phyloP scores from a whole-genome alignment of 1,140 invertebrate species.

The Camponotus floridanus region DNA sequence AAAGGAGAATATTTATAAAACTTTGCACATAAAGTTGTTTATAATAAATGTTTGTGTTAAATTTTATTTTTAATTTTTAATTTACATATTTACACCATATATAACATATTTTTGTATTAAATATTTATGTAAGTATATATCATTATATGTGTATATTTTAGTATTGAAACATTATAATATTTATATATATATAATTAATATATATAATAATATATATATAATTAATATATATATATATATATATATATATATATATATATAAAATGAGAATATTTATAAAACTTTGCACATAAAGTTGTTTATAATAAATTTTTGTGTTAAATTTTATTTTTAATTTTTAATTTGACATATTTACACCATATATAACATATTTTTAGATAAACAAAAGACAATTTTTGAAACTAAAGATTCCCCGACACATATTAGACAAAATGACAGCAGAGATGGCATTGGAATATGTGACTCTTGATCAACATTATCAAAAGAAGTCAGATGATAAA shows the following conservation, averaged over 20 bases:
- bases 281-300: neutral
- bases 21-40: neutral
- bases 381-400: conserved; percentile 86
- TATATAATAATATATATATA: no score
- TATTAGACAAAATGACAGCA: conserved; percentile 86
- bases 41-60: neutral
- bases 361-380: conserved; percentile 79
- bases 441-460: conserved; percentile 87
- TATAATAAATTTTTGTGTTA: neutral
- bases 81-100: no score
- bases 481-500: conserved; percentile 63
- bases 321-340: neutral
- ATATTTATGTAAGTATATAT: conserved; percentile 87
- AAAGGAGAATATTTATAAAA: neutral
- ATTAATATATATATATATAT: no score
- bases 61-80: neutral
- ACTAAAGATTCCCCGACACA: conserved; percentile 86
- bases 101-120: conserved; percentile 83
- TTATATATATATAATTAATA: no score
- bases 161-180: neutral
- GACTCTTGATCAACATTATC: conserved; percentile 78
- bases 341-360: no score
- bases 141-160: neutral
- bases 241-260: no score
- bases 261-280: neutral